Conservation (phyloP, 2,888 invertebrate species). For the Nomada flava region DNA sequence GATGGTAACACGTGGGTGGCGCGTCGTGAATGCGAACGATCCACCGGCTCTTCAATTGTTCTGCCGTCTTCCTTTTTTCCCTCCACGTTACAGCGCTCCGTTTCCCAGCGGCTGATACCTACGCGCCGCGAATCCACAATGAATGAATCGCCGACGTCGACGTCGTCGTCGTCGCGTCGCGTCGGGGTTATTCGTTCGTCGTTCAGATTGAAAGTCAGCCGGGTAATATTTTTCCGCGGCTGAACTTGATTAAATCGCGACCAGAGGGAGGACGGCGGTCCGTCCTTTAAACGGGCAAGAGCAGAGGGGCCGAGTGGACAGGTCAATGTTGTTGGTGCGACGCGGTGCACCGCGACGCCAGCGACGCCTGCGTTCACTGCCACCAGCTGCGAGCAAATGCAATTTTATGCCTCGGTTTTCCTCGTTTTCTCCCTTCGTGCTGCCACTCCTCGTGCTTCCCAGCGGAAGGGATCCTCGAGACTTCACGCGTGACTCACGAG, state of each 20-base stretch:
- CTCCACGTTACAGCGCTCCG: conserved; percentile 13
- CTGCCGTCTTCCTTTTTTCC: conserved; percentile 20
- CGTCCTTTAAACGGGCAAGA: conserved; percentile 61
- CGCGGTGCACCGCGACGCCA: conserved; percentile 32
- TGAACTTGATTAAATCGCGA: conserved; percentile 69
- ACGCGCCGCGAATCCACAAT: conserved; percentile 72
- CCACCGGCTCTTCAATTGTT: conserved; percentile 40
- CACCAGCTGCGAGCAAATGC: conserved; percentile 62
- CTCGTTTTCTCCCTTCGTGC: conserved; percentile 43
- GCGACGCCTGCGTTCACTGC: conserved; percentile 22
- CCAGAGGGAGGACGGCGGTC: conserved; percentile 23
- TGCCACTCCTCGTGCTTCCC: conserved; percentile 16
- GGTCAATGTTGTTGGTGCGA: conserved; percentile 3
- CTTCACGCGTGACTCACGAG: conserved; percentile 51
- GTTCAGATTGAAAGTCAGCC: conserved; percentile 70
- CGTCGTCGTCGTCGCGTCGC: conserved; percentile 6
- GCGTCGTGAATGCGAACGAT: conserved; percentile 27
- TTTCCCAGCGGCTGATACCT: conserved; percentile 53
- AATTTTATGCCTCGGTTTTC: conserved; percentile 73
- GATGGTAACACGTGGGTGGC: conserved; percentile 19
- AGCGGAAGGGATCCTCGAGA: conserved; percentile 55
- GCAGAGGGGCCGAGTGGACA: conserved; percentile 16
- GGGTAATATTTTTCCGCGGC: conserved; percentile 68
- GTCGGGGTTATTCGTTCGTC: conserved; percentile 36
- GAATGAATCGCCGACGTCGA: conserved; percentile 41